These are phyloP conservation scores for Phania funesta DNA, from an alignment of 2,888 invertebrate species.

Conservation along the genomic window DNA sequence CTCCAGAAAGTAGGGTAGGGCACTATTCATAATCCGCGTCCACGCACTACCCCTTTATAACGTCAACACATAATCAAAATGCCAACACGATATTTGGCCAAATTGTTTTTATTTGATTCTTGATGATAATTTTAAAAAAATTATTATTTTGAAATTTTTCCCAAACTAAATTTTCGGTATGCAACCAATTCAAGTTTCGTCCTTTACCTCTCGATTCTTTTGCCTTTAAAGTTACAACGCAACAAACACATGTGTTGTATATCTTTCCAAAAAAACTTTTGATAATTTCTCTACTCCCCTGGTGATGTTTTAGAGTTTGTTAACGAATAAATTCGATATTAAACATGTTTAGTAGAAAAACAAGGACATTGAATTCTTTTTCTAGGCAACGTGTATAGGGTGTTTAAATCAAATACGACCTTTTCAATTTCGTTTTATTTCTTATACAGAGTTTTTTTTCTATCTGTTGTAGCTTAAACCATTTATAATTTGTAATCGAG, in stretches of 20 bases:
- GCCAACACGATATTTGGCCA: too few relatives aligned
- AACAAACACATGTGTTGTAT: slow-evolving; percentile 66
- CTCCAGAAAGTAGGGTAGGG: too few relatives aligned
- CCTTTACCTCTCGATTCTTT: neutral
- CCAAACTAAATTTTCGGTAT: too few relatives aligned
- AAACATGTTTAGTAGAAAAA: slow-evolving; percentile 40
- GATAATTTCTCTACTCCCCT: slow-evolving; percentile 71
- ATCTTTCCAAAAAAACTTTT: slow-evolving; percentile 35
- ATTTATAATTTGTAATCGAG: slow-evolving; percentile 73
- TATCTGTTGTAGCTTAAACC: slow-evolving; percentile 31
- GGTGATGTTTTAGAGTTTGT: slow-evolving; percentile 76
- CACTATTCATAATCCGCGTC: too few relatives aligned
- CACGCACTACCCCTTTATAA: too few relatives aligned
- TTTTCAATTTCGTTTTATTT: slow-evolving; percentile 26
- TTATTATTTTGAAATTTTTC: too few relatives aligned
- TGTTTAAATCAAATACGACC: slow-evolving; percentile 76
- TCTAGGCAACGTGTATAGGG: neutral
- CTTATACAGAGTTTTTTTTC: slow-evolving; percentile 24
- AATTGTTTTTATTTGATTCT: too few relatives aligned
- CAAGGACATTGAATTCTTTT: slow-evolving; percentile 1
- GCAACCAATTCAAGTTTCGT: too few relatives aligned
- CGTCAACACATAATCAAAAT: too few relatives aligned
- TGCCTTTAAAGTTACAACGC: slow-evolving; percentile 59
- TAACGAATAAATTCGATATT: slow-evolving; percentile 54
- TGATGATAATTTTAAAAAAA: too few relatives aligned